Conservation (phyloP, 2,113 vertebrate species). For the Salminus brasiliensis region DNA sequence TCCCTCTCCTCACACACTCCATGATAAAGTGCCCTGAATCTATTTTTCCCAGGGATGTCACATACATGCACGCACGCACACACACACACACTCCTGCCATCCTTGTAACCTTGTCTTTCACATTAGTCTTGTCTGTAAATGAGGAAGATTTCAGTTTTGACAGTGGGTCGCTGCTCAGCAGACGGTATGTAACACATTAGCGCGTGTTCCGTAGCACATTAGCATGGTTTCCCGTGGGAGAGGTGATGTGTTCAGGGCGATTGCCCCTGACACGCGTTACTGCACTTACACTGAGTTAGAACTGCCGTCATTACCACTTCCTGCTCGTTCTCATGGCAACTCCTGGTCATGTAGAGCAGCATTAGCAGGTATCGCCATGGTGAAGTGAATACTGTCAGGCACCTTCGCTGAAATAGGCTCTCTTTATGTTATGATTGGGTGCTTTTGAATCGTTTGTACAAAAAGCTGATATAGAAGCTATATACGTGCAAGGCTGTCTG, state of each 20-base stretch:
- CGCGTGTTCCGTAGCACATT: conserved; percentile 71
- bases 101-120: conserved; percentile 70
- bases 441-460: neutral
- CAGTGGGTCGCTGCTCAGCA: conserved; percentile 74
- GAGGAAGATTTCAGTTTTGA: conserved; percentile 74
- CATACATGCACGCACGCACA: neutral
- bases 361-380: conserved; percentile 49
- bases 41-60: conserved; percentile 48
- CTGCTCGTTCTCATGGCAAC: conserved; percentile 74
- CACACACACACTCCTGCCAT: conserved; percentile 39
- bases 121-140: conserved; percentile 69
- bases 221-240: conserved; percentile 75
- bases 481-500: too few relatives aligned
- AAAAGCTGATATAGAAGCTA: neutral
- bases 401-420: conserved; percentile 2
- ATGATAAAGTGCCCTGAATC: conserved; percentile 32
- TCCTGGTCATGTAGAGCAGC: conserved; percentile 58
- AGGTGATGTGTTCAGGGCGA: conserved; percentile 80
- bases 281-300: conserved; percentile 79
- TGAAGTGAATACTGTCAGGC: conserved; percentile 46
- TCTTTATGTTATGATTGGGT: conserved; percentile 8
- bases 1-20: conserved; percentile 43
- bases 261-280: conserved; percentile 79
- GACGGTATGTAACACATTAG: conserved; percentile 79
- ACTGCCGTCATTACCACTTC: conserved; percentile 82